These are phyloP conservation scores for Stenurella melanura DNA, from an alignment of 2,888 invertebrate species.

Conservation along the genomic window DNA sequence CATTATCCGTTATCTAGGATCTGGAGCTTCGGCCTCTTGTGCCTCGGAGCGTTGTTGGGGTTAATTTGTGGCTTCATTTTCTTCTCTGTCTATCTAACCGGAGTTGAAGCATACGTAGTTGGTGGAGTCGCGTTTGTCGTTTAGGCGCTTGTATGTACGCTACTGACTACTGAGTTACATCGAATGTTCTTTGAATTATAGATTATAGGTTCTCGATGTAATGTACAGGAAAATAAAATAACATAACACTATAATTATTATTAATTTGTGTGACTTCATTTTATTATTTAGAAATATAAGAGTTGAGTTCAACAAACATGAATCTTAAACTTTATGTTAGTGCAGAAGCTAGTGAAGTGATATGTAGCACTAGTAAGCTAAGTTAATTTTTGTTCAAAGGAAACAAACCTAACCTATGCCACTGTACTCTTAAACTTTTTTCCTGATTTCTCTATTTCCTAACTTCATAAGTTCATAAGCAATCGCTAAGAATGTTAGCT, in stretches of 20 bases:
- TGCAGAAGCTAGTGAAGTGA: not conserved
- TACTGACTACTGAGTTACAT: not conserved
- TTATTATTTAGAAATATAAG: not conserved
- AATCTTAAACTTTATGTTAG: not conserved
- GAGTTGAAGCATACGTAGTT: too few relatives aligned
- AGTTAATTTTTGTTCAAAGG: not conserved
- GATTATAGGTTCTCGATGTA: not conserved
- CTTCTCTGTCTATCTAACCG: too few relatives aligned
- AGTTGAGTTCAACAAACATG: not conserved
- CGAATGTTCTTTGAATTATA: not conserved
- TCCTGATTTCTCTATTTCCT: too few relatives aligned
- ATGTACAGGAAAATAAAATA: not conserved
- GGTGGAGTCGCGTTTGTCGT: too few relatives aligned
- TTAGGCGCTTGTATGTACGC: too few relatives aligned
- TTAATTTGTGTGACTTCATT: not conserved
- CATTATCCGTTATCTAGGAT: too few relatives aligned
- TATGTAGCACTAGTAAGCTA: not conserved
- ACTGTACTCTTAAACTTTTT: not conserved
- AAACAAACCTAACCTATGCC: constrained; percentile 2
- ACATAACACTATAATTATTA: too few relatives aligned
- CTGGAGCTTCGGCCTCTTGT: too few relatives aligned
- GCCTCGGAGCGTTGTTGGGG: too few relatives aligned
- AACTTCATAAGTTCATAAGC: not conserved
- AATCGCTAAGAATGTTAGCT: constrained; percentile 35
- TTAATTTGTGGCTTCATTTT: too few relatives aligned